A percentile compares a stretch with the other conserved stretches of the same genome.
phyloP scores from a whole-genome alignment of 2,797 vertebrate species.

The Danio choprae region DNA sequence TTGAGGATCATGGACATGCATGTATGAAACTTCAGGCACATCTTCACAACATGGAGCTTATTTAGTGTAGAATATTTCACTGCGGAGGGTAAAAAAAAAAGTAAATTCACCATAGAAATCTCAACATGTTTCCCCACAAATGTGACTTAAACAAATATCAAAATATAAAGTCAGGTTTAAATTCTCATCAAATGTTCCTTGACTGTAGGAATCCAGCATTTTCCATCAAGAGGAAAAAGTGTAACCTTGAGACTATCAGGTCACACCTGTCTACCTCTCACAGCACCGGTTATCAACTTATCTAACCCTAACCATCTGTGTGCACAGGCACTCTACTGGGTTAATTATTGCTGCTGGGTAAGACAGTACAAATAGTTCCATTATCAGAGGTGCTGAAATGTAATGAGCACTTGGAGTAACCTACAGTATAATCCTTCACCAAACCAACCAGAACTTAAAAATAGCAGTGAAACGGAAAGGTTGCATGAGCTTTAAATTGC shows the following conservation, averaged over 20 bases:
- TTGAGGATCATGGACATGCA: background rate
- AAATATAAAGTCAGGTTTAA: background rate
- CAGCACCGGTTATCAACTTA: constrained; percentile 24
- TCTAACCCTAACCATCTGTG: constrained; percentile 44
- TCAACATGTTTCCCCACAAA: background rate
- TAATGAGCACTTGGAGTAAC: background rate
- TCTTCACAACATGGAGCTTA: background rate
- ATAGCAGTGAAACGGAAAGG: background rate
- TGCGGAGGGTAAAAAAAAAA: no score
- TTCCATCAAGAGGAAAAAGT: background rate
- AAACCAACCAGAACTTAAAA: background rate
- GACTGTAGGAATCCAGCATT: background rate
- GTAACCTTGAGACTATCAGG: constrained; percentile 11
- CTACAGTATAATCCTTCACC: background rate
- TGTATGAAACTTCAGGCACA: background rate
- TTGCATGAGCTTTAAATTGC: background rate
- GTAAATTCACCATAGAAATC: no score
- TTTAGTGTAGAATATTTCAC: background rate
- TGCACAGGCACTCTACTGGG: background rate
- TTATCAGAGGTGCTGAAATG: constrained; percentile 66
- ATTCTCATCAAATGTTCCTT: background rate
- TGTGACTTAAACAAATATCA: no score
- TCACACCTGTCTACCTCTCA: constrained; percentile 42
- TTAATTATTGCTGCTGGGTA: constrained; percentile 40
- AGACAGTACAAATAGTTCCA: constrained; percentile 64